Percentiles rank a stretch among this genome's conserved stretches.
These are phyloP conservation scores for Brachyopa scutellaris DNA, from an alignment of 2,888 invertebrate species.

Conservation along the genomic window DNA sequence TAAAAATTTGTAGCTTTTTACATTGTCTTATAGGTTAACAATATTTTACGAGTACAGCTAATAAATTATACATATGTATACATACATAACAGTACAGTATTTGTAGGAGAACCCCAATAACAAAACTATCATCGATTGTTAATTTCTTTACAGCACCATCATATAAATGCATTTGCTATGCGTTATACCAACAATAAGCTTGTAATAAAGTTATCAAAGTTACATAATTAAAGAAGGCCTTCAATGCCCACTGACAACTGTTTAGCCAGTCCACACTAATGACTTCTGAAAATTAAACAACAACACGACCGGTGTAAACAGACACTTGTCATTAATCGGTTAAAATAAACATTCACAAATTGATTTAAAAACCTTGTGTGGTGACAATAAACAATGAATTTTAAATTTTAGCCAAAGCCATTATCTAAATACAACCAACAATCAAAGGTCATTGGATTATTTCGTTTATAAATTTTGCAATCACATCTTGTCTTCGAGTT, in stretches of 20 bases:
- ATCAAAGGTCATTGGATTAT: not conserved
- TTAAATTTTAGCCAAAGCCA: not conserved
- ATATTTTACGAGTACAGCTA: too few species aligned
- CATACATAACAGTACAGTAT: too few species aligned
- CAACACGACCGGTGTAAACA: not conserved
- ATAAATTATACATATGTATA: too few species aligned
- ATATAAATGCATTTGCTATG: not conserved
- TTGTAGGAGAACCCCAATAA: slow-evolving; percentile 1
- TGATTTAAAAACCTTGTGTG: slow-evolving; percentile 9
- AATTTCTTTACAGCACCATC: not conserved
- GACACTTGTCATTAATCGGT: too few species aligned
- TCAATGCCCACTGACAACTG: not conserved
- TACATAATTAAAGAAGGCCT: too few species aligned
- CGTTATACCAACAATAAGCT: too few species aligned
- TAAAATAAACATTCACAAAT: not conserved
- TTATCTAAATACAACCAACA: not conserved
- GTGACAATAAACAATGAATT: not conserved
- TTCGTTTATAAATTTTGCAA: not conserved
- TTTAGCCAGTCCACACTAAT: slow-evolving; percentile 4
- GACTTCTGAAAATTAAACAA: not conserved
- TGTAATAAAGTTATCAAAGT: too few species aligned
- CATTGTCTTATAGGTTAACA: too few species aligned
- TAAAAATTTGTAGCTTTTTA: too few species aligned
- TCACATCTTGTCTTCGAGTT: too few species aligned
- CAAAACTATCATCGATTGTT: not conserved